Conservation (phyloP, 1,140 invertebrate species). For the Bradysia coprophila region DNA sequence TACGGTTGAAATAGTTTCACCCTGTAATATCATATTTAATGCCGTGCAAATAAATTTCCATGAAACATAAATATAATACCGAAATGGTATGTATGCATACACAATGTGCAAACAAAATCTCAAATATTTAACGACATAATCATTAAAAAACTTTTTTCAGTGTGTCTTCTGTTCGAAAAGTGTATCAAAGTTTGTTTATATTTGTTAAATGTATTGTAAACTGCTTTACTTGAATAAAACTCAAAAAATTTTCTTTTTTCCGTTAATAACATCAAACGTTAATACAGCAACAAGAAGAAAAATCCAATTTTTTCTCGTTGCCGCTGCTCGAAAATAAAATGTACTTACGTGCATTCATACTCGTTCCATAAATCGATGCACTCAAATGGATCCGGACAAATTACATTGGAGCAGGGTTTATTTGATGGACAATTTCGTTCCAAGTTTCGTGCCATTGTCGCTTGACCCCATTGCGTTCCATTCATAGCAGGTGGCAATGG, state of each 20-base stretch:
- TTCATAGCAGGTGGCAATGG: slow-evolving; percentile 84
- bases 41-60: background rate
- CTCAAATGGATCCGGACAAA: slow-evolving; percentile 81
- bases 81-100: background rate
- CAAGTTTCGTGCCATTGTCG: slow-evolving; percentile 77
- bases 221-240: background rate
- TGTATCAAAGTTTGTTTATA: too few species aligned
- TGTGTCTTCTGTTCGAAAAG: background rate
- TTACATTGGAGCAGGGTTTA: slow-evolving; percentile 80
- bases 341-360: slow-evolving; percentile 91
- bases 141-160: background rate
- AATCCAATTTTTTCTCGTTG: background rate
- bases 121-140: too few species aligned
- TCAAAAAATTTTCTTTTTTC: background rate
- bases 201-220: background rate
- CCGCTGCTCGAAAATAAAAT: slow-evolving; percentile 2
- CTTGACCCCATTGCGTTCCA: slow-evolving; percentile 85
- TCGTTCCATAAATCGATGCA: slow-evolving; percentile 94
- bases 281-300: background rate
- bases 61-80: background rate
- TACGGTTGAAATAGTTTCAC: too few species aligned
- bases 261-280: background rate
- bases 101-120: background rate
- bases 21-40: too few species aligned
- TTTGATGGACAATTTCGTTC: slow-evolving; percentile 83